These are phyloP conservation scores for Pinna nobilis DNA, from an alignment of 1,140 invertebrate genomes.

Conservation along the genomic window DNA sequence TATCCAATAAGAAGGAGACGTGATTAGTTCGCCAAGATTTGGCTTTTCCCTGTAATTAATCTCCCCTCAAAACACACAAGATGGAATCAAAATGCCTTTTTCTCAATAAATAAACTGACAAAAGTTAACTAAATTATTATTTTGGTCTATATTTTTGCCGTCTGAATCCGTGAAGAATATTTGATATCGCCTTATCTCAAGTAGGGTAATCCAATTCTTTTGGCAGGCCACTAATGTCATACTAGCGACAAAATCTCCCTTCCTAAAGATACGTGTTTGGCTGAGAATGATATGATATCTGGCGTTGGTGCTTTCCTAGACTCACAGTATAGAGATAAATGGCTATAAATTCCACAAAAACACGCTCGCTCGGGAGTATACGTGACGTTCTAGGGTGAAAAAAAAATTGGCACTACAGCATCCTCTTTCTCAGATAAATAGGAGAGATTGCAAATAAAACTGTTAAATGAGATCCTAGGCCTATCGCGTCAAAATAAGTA, in stretches of 20 bases:
- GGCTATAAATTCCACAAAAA: slow-evolving; percentile 50
- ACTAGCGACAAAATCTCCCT: slow-evolving; percentile 42
- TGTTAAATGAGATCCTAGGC: slow-evolving; percentile 6
- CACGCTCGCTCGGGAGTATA: slow-evolving; percentile 43
- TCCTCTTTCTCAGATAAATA: slow-evolving; percentile 40
- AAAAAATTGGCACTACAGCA: slow-evolving; percentile 36
- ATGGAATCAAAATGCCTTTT: too few species aligned
- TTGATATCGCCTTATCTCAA: slow-evolving; percentile 39
- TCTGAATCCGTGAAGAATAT: slow-evolving; percentile 12
- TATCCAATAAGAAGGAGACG: too few species aligned
- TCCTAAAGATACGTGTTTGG: slow-evolving; percentile 46
- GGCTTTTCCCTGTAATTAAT: too few species aligned
- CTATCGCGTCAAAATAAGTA: background rate
- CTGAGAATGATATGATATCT: slow-evolving; percentile 44
- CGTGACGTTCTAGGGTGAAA: slow-evolving; percentile 39
- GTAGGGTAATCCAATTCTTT: slow-evolving; percentile 48
- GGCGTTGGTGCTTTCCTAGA: slow-evolving; percentile 36
- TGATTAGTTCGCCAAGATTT: too few species aligned
- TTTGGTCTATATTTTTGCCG: too few species aligned
- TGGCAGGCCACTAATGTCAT: slow-evolving; percentile 48
- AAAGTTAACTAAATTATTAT: too few species aligned
- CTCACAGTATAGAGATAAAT: slow-evolving; percentile 44
- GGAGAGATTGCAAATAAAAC: slow-evolving; percentile 38
- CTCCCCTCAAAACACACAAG: too few species aligned
- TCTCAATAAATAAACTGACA: too few species aligned